phyloP scores from a whole-genome alignment of 64 coral and sea anemone genomes.

The Dendrophyllia cribrosa region DNA sequence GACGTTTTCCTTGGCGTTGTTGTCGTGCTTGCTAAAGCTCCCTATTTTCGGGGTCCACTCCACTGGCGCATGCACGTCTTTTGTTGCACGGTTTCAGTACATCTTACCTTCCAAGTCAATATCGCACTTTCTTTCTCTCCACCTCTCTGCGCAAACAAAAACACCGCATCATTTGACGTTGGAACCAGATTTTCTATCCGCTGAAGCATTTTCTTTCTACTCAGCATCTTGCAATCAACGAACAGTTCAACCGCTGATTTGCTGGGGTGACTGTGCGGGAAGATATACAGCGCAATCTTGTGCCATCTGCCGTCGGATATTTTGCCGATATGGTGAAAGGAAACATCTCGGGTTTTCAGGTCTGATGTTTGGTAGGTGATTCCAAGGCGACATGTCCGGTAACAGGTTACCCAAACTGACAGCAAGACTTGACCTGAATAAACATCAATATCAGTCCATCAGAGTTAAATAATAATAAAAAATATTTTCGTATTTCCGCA shows the following conservation, averaged over 20 bases:
- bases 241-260: conserved; percentile 48
- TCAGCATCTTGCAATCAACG: conserved; percentile 42
- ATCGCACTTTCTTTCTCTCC: conserved; percentile 8
- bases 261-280: conserved; percentile 6
- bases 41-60: no score
- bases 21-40: no score
- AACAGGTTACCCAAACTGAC: conserved; percentile 44
- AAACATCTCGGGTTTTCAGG: not conserved
- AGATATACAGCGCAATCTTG: conserved; percentile 47
- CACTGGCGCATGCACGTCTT: not conserved
- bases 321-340: conserved; percentile 24
- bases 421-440: conserved; percentile 37
- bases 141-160: conserved; percentile 59
- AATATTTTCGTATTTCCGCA: no score
- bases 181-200: conserved; percentile 23
- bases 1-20: no score
- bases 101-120: conserved; percentile 49
- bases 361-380: conserved; percentile 58
- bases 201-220: conserved; percentile 26
- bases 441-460: not conserved
- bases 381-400: conserved; percentile 49
- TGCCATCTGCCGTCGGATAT: conserved; percentile 64
- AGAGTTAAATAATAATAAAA: no score
- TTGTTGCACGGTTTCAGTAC: not conserved
- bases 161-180: not conserved